These are phyloP conservation scores for Parotia lawesii DNA, from an alignment of 2,113 vertebrate species.

Conservation along the genomic window DNA sequence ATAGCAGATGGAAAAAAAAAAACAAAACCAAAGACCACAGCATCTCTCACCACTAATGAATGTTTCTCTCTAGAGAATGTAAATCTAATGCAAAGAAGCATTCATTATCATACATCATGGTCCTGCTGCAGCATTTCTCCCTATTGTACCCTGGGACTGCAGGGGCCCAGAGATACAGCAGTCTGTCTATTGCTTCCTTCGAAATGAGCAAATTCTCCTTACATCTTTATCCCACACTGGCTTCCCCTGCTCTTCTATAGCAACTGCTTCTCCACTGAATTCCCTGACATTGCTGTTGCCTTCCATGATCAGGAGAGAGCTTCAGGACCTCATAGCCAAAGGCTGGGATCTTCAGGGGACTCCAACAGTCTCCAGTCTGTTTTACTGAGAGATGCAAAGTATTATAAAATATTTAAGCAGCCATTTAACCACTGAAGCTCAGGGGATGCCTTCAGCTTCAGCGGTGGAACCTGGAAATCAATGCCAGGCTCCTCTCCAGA, in stretches of 20 bases:
- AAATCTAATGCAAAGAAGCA: slow-evolving; percentile 6
- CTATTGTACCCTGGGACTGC: neutral
- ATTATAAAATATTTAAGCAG: neutral
- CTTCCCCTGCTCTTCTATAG: neutral
- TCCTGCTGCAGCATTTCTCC: neutral
- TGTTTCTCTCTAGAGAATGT: neutral
- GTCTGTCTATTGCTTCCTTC: neutral
- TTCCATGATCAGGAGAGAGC: neutral
- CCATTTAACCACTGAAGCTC: neutral
- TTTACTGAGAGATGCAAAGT: neutral
- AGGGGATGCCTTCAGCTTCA: neutral
- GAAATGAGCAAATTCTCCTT: neutral
- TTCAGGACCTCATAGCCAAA: neutral
- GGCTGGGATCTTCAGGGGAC: neutral
- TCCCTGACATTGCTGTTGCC: neutral
- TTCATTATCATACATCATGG: neutral
- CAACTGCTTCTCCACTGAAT: neutral
- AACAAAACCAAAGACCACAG: neutral
- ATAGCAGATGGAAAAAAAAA: neutral
- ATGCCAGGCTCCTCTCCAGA: neutral
- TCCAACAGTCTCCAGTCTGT: neutral
- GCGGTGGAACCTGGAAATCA: neutral
- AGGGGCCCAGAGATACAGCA: neutral
- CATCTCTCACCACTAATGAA: slow-evolving; percentile 4
- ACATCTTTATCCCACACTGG: neutral